Evolutionary conservation across 2,113 vertebrate species (phyloP), one percentile per base, ranked within the genome.

Genomic region (Ctenomys sociabilis): DNA sequence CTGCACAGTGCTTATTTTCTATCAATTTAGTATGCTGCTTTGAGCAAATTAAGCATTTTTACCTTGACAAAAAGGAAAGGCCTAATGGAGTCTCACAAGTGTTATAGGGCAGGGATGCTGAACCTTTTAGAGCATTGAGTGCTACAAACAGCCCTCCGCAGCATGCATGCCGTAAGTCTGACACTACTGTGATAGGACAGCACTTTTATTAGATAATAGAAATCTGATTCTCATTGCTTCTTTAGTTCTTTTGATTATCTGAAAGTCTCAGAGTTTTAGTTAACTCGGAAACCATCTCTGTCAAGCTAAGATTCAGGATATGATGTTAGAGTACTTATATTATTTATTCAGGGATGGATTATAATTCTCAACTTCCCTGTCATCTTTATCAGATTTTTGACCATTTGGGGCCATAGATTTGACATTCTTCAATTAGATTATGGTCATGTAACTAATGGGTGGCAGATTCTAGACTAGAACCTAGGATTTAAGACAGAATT

Each of bases 311-410:
- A 9, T 75, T 89, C 7, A 80, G 22, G 68, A 85, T 88, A 70
- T 22, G 40, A 90, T 43, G 9, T 54, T 94, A 84, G 16, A 86
- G 30, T 66, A 43, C 26, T 93, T 80, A 88, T 52, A 16, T 73
- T 78, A 59, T 19, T 49, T 80, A 70, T 40, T 28, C 28, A 54
- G 49, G 52, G 45, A 45, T 84, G 32, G 35, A 40, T 54, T n/a
- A 4, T 77, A 80, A 49, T 14, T 84, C 95, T 97, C n/a, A 95
- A 40, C n/a, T 82, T 95, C 4, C 16, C 5, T n/a, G 30, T 88
- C 54, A 66, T 28, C 49, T 80, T 10, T 73, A 7, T 88, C 17
- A 37, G 0, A n/a, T n/a, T n/a, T 66, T 72, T 52, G 57, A n/a
- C 43, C 37, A 2, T 52, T 90, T 80, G 45, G 12, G 26, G 40